Evolutionary conservation across 2,797 vertebrate species (phyloP).

Genomic region (Pangasius sanitwongsei): DNA sequence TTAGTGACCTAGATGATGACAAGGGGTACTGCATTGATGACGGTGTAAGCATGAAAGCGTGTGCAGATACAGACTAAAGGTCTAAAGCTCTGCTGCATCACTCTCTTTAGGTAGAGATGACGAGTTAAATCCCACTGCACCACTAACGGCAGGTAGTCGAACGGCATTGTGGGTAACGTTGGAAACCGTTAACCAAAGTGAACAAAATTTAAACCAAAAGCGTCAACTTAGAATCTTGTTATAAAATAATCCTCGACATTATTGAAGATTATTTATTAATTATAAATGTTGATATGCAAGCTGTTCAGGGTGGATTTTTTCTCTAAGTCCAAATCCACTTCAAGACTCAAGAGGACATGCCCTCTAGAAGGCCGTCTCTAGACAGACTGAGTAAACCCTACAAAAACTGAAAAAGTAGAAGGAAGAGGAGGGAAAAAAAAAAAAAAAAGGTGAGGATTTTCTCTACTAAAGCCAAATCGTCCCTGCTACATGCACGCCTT

Average conservation of each 20-base stretch:
- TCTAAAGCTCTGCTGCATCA: background rate
- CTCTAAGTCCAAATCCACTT: background rate
- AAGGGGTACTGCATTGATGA: background rate
- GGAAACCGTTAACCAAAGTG: background rate
- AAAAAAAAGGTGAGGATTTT: conserved; percentile 2
- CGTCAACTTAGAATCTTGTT: background rate
- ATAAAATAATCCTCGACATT: background rate
- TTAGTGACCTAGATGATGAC: background rate
- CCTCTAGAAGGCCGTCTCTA: background rate
- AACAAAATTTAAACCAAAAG: background rate
- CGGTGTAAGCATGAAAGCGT: background rate
- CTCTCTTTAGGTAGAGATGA: background rate
- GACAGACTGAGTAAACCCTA: conserved; percentile 11
- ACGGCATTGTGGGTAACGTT: background rate
- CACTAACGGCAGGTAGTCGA: background rate
- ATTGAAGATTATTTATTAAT: background rate
- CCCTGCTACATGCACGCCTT: conserved; percentile 81
- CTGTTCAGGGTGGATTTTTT: background rate
- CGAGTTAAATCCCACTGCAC: background rate
- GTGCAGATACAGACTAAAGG: background rate
- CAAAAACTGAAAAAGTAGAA: background rate
- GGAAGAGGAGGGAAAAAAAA: too few relatives aligned
- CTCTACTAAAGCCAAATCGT: conserved; percentile 69
- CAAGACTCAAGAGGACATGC: background rate
- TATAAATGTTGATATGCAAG: background rate